Conservation (phyloP, 1,140 invertebrate species). For the Penaeus vannamei region DNA sequence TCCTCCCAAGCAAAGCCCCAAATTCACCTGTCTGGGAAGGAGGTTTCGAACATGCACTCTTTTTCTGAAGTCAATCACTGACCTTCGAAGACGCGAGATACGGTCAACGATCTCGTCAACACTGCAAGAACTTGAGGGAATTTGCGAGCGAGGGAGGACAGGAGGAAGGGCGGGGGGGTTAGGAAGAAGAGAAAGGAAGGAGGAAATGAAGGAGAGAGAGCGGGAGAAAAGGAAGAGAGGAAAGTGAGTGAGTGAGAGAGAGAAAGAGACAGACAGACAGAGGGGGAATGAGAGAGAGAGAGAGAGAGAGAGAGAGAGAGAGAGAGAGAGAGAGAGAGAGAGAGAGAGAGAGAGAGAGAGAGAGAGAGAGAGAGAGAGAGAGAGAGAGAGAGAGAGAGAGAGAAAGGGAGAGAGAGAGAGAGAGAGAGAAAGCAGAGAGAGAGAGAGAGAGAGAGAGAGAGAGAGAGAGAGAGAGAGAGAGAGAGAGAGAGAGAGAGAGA, state of each 20-base stretch:
- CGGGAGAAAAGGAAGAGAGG: too few species aligned
- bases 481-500: not conserved
- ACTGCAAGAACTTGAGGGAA: too few species aligned
- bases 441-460: not conserved
- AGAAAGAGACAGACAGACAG: not conserved
- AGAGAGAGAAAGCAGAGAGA: not conserved
- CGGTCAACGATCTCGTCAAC: conserved; percentile 1
- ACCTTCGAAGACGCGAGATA: not conserved
- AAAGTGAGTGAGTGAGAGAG: not conserved
- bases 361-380: not conserved
- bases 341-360: not conserved
- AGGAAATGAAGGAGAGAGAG: not conserved
- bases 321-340: not conserved
- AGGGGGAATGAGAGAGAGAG: not conserved
- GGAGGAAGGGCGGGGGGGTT: not conserved
- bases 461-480: too few species aligned
- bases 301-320: not conserved
- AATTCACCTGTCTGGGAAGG: too few species aligned
- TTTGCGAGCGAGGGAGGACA: not conserved
- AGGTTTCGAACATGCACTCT: not conserved
- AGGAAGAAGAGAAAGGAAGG: not conserved
- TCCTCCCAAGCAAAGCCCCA: too few species aligned
- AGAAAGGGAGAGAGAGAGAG: not conserved
- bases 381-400: not conserved
- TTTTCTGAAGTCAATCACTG: not conserved